These are phyloP conservation scores for Columbina picui DNA, from an alignment of 2,113 vertebrate species.

Conservation along the genomic window DNA sequence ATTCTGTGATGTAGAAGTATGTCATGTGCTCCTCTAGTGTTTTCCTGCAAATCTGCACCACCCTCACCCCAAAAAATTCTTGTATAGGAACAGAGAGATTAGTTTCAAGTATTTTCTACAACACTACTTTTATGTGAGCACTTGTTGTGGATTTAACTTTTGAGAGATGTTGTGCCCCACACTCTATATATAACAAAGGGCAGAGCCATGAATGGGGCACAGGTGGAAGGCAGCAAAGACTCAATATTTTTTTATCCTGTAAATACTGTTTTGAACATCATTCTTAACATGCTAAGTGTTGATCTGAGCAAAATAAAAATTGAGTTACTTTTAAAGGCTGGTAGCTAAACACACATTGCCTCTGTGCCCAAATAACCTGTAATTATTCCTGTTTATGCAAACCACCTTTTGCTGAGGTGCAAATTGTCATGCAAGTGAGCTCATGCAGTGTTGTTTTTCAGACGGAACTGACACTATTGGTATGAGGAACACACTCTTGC, in stretches of 20 bases:
- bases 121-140: background rate
- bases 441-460: background rate
- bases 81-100: background rate
- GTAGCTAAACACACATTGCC: background rate
- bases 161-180: rapidly evolving
- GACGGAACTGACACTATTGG: background rate
- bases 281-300: background rate
- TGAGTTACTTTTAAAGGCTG: background rate
- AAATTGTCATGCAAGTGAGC: background rate
- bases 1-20: background rate
- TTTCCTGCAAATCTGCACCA: rapidly evolving
- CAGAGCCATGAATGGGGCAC: background rate
- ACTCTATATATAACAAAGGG: background rate
- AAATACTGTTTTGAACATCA: background rate
- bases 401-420: background rate
- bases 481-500: background rate
- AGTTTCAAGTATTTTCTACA: background rate
- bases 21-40: rapidly evolving
- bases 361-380: background rate
- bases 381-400: background rate
- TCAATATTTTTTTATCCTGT: rapidly evolving
- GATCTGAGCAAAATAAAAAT: background rate
- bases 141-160: background rate
- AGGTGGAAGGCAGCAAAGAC: background rate
- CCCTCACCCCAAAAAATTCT: rapidly evolving